phyloP scores from a whole-genome alignment of 1,140 invertebrate species.

The Habropoda laboriosa region DNA sequence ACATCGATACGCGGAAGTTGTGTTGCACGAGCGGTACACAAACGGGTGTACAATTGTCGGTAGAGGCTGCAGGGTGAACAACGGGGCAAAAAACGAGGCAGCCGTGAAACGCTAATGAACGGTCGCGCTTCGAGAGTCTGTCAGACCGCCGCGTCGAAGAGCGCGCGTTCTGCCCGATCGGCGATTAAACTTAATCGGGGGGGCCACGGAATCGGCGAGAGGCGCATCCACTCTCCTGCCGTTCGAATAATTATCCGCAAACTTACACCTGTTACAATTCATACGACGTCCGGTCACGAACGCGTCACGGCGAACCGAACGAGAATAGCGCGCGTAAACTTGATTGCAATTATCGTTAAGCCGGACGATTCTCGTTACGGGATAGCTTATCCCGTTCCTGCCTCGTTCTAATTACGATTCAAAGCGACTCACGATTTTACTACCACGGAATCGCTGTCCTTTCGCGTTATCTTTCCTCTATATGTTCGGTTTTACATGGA shows the following conservation, averaged over 20 bases:
- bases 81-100: slow-evolving; percentile 1
- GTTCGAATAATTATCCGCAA: slow-evolving; percentile 29
- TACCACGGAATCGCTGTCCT: not conserved
- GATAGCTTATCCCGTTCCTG: not conserved
- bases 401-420: slow-evolving; percentile 49
- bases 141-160: not conserved
- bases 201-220: not conserved
- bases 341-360: slow-evolving; percentile 49
- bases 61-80: not conserved
- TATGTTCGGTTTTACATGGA: too few species aligned
- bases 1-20: too few species aligned
- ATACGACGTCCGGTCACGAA: slow-evolving; percentile 40
- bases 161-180: not conserved
- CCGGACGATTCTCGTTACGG: not conserved
- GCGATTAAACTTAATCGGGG: slow-evolving; percentile 30
- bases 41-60: not conserved
- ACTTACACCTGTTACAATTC: slow-evolving; percentile 33
- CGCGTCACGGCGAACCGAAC: not conserved
- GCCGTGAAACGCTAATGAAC: slow-evolving; percentile 30
- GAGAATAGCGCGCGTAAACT: slow-evolving; percentile 28
- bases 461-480: not conserved
- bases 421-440: slow-evolving; percentile 23
- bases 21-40: not conserved
- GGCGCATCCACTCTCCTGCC: not conserved
- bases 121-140: slow-evolving; percentile 3